A percentile compares a stretch with the other conserved stretches of the same genome.
Conservation (phyloP, 2,888 invertebrate genomes). For the Mesorhabditis spiculigera region DNA sequence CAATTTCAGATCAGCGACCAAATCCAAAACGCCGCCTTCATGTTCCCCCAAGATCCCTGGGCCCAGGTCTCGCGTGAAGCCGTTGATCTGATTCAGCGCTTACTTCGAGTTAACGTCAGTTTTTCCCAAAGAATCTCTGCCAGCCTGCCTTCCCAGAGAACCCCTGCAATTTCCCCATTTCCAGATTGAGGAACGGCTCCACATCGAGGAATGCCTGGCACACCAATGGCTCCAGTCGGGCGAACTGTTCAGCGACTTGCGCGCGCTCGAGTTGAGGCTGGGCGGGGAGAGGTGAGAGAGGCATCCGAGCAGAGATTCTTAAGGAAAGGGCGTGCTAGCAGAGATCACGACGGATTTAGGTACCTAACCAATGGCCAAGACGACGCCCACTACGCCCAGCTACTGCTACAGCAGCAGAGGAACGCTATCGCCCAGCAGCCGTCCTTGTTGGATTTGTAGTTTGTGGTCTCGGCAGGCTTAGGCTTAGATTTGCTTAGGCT, state of each 20-base stretch:
- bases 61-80: slow-evolving; percentile 88
- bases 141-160: neutral
- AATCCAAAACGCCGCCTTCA: slow-evolving; percentile 98
- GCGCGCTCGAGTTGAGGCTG: slow-evolving; percentile 46
- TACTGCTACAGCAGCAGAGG: slow-evolving; percentile 14
- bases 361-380: slow-evolving; percentile 34
- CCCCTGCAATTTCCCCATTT: slow-evolving; percentile 11
- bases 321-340: neutral
- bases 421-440: neutral
- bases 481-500: too few species aligned
- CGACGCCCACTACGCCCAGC: slow-evolving; percentile 29
- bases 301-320: too few species aligned
- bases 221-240: slow-evolving; percentile 54
- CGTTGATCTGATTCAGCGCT: slow-evolving; percentile 91
- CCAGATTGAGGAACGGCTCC: slow-evolving; percentile 55
- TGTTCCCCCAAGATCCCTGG: slow-evolving; percentile 99
- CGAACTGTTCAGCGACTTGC: slow-evolving; percentile 48
- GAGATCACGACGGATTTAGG: slow-evolving; percentile 22
- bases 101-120: slow-evolving; percentile 75
- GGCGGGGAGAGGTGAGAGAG: slow-evolving; percentile 21
- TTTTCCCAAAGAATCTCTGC: neutral
- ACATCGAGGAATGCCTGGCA: slow-evolving; percentile 52
- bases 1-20: slow-evolving; percentile 86
- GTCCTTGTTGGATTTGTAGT: neutral
- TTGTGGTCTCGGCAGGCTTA: too few species aligned